Percentiles rank a stretch among this genome's conserved stretches.
These are phyloP conservation scores for Elymnias hypermnestra DNA, from an alignment of 1,140 invertebrate species.

Conservation along the genomic window DNA sequence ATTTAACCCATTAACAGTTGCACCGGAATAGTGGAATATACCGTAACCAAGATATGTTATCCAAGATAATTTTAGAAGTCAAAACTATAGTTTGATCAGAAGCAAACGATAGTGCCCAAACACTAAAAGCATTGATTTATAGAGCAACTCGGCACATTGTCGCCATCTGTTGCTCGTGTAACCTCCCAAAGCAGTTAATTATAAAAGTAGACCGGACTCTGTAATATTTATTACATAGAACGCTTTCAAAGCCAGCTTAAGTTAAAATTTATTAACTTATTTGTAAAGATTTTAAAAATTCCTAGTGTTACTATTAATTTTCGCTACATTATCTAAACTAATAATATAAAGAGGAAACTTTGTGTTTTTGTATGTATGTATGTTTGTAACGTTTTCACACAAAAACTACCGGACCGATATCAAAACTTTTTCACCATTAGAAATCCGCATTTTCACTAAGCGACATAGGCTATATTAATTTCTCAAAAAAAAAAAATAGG, in stretches of 20 bases:
- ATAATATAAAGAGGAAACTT: too few species aligned
- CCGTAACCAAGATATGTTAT: too few species aligned
- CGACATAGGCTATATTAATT: too few species aligned
- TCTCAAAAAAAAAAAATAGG: too few species aligned
- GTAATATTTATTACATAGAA: background rate
- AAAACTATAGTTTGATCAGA: background rate
- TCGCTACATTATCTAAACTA: background rate
- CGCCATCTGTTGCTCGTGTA: slow-evolving; percentile 4
- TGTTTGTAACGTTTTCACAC: too few species aligned
- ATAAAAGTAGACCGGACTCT: slow-evolving; percentile 2
- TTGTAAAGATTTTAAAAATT: background rate
- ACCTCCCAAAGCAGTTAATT: slow-evolving; percentile 3
- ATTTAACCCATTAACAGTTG: too few species aligned
- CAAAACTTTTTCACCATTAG: too few species aligned
- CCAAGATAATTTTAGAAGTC: background rate
- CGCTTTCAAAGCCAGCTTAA: background rate
- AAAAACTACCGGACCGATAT: too few species aligned
- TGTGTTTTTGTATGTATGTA: too few species aligned
- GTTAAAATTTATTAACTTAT: background rate
- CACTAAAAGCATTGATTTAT: slow-evolving; percentile 6
- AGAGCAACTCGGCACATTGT: background rate
- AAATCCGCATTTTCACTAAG: too few species aligned
- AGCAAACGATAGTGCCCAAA: background rate
- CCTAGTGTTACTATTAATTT: too few species aligned
- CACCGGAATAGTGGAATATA: too few species aligned